These are phyloP conservation scores for Apodemia zela DNA, from an alignment of 2,888 invertebrate species.

Conservation along the genomic window DNA sequence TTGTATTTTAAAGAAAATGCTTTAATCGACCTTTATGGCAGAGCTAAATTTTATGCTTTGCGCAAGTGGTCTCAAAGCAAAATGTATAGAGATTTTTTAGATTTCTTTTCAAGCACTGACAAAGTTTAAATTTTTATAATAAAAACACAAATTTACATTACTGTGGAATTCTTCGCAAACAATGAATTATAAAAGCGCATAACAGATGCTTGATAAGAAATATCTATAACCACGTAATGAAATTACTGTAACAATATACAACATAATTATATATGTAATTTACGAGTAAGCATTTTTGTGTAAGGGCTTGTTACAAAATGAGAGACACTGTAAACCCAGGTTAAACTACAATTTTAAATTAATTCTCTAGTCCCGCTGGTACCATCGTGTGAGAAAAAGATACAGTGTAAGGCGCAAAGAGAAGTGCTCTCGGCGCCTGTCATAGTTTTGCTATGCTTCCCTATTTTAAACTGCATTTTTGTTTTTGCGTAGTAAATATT, in stretches of 20 bases:
- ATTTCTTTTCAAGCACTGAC: slow-evolving; percentile 73
- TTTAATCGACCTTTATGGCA: slow-evolving; percentile 65
- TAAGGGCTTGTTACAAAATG: slow-evolving; percentile 82
- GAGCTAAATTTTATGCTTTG: slow-evolving; percentile 67
- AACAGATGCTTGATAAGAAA: slow-evolving; percentile 70
- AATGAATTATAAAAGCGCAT: slow-evolving; percentile 43
- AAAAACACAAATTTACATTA: slow-evolving; percentile 27
- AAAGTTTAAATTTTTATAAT: slow-evolving; percentile 33
- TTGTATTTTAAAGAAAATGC: slow-evolving; percentile 65
- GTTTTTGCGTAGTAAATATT: slow-evolving; percentile 72
- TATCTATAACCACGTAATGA: slow-evolving; percentile 76
- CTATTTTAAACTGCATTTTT: slow-evolving; percentile 70
- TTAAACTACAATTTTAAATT: slow-evolving; percentile 77
- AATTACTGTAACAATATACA: slow-evolving; percentile 80
- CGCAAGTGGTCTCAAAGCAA: slow-evolving; percentile 69
- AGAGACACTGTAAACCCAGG: slow-evolving; percentile 83
- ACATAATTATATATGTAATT: slow-evolving; percentile 67
- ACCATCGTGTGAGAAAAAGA: slow-evolving; percentile 73
- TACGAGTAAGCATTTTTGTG: slow-evolving; percentile 80
- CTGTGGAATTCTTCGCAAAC: slow-evolving; percentile 33
- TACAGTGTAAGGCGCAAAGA: slow-evolving; percentile 17
- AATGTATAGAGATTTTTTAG: slow-evolving; percentile 76
- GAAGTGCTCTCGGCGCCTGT: slow-evolving; percentile 27
- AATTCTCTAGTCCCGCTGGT: slow-evolving; percentile 86
- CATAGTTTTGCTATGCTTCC: slow-evolving; percentile 69